Conservation (phyloP, 2,113 vertebrate genomes). For the Poeciliopsis retropinna region DNA sequence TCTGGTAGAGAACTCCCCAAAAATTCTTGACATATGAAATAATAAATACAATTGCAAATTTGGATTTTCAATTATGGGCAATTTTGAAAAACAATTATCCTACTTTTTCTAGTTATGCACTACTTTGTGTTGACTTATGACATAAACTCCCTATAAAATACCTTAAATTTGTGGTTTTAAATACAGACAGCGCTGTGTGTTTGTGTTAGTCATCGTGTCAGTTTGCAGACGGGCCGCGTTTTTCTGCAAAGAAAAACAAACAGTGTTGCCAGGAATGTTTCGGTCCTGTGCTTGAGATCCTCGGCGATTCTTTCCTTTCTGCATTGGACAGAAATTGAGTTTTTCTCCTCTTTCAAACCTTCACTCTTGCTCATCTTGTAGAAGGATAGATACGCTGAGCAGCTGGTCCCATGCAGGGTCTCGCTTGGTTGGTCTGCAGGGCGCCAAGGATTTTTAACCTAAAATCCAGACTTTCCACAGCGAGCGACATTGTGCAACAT, state of each 20-base stretch:
- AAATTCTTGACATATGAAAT: too few relatives aligned
- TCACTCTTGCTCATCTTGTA: slow-evolving; percentile 15
- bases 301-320: slow-evolving; percentile 34
- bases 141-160: too few relatives aligned
- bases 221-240: slow-evolving; percentile 8
- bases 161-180: too few relatives aligned
- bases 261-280: slow-evolving; percentile 19
- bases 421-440: slow-evolving; percentile 58
- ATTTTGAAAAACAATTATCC: neutral
- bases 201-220: slow-evolving; percentile 49
- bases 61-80: too few relatives aligned
- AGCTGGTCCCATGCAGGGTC: slow-evolving; percentile 60
- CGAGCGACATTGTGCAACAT: slow-evolving; percentile 56
- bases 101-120: neutral
- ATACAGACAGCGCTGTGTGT: neutral
- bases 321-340: slow-evolving; percentile 52
- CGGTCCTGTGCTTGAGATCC: slow-evolving; percentile 41
- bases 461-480: slow-evolving; percentile 66
- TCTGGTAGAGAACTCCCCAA: too few relatives aligned
- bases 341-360: slow-evolving; percentile 23
- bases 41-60: too few relatives aligned
- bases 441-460: slow-evolving; percentile 72
- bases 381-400: slow-evolving; percentile 10
- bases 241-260: neutral
- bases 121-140: neutral